A percentile compares a stretch with the other conserved stretches of the same genome.
Evolutionary conservation across 2,113 vertebrate genomes (phyloP).

Genomic region (Cephalopterus ornatus): DNA sequence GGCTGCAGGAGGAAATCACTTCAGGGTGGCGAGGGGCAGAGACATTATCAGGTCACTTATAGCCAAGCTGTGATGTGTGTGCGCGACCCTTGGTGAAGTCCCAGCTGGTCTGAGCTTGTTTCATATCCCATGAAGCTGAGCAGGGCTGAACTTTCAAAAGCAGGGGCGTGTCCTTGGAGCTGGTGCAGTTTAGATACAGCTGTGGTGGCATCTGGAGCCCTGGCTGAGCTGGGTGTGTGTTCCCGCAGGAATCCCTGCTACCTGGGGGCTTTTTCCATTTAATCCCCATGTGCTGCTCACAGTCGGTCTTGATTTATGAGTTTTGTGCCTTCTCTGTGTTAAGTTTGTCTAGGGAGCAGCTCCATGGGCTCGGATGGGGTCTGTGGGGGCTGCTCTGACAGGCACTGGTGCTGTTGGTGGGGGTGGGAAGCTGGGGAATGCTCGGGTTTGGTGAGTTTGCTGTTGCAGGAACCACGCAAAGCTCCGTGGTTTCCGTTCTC

Average conservation of each 20-base stretch:
- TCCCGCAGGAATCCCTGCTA: not conserved
- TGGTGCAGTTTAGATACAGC: not conserved
- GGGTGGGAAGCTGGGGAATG: not conserved
- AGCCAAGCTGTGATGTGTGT: accelerated
- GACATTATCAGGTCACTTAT: not conserved
- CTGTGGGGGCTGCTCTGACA: accelerated
- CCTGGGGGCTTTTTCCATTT: not conserved
- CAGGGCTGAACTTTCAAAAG: not conserved
- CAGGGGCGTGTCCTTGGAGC: not conserved
- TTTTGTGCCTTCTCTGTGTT: not conserved
- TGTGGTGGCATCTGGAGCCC: not conserved
- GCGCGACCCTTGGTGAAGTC: accelerated
- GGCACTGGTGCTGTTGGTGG: accelerated
- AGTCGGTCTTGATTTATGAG: not conserved
- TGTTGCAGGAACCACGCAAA: not conserved
- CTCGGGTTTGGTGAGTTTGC: not conserved
- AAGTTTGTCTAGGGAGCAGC: not conserved
- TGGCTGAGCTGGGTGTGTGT: not conserved
- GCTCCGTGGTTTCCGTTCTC: not conserved
- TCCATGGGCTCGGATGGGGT: not conserved
- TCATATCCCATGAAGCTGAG: not conserved
- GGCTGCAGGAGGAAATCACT: not conserved
- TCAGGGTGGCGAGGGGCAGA: not conserved
- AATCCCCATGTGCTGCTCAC: not conserved
- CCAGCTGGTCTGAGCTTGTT: not conserved